These are phyloP conservation scores for Oreochromis aureus DNA, from an alignment of 2,113 vertebrate species.

Conservation along the genomic window DNA sequence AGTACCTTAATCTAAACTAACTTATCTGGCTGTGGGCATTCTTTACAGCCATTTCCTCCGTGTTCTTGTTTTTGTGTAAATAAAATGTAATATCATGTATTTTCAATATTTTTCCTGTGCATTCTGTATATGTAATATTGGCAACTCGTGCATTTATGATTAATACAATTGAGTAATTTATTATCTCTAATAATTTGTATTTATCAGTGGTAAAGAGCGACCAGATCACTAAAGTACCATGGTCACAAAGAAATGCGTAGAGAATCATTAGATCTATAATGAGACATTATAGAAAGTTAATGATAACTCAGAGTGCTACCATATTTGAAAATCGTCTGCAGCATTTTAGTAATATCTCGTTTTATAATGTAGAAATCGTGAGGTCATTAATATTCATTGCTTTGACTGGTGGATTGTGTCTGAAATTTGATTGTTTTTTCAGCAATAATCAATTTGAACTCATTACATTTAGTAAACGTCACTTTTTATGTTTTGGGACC, in stretches of 20 bases:
- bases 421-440: background rate
- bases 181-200: background rate
- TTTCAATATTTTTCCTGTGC: background rate
- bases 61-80: background rate
- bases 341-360: accelerated
- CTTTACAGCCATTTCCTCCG: background rate
- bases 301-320: accelerated
- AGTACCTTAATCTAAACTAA: background rate
- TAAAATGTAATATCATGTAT: accelerated
- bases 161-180: accelerated
- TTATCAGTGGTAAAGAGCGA: background rate
- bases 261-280: accelerated
- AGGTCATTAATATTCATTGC: accelerated
- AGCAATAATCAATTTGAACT: background rate
- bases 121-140: background rate
- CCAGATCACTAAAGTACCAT: background rate
- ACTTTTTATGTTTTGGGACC: background rate
- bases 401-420: accelerated
- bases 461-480: accelerated
- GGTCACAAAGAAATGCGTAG: background rate
- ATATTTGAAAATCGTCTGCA: background rate
- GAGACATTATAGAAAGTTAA: background rate
- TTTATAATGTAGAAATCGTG: accelerated
- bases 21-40: accelerated
- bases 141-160: background rate